A percentile compares a stretch with the other conserved stretches of the same genome.
phyloP scores from a whole-genome alignment of 2,888 invertebrate species.

The Teleiodes luculella region DNA sequence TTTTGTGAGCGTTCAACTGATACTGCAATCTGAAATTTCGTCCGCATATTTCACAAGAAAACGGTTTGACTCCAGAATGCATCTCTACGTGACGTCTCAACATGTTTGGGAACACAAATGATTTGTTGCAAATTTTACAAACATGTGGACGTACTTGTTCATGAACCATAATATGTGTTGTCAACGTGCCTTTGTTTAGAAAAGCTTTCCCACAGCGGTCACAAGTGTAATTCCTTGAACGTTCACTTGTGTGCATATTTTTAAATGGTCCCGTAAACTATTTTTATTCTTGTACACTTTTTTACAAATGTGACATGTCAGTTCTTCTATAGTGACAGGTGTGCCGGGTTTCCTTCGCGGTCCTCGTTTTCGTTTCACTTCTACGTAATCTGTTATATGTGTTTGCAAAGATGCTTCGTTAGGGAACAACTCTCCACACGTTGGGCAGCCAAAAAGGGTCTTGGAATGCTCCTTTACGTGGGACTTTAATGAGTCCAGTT shows the following conservation, averaged over 20 bases:
- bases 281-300: constrained; percentile 18
- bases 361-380: constrained; percentile 7
- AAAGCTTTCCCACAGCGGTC: constrained; percentile 70
- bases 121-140: constrained; percentile 65
- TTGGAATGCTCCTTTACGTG: constrained; percentile 12
- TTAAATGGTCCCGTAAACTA: constrained; percentile 72
- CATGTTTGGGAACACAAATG: constrained; percentile 67
- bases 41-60: constrained; percentile 66
- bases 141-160: constrained; percentile 61
- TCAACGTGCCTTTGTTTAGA: constrained; percentile 65
- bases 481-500: neutral
- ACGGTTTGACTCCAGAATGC: constrained; percentile 66
- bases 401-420: constrained; percentile 3
- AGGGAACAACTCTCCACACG: constrained; percentile 14
- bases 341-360: constrained; percentile 11
- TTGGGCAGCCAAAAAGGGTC: constrained; percentile 1
- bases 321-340: constrained; percentile 14
- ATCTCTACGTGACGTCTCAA: constrained; percentile 63
- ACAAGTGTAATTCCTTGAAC: constrained; percentile 63
- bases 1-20: constrained; percentile 85
- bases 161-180: constrained; percentile 65
- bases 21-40: constrained; percentile 80
- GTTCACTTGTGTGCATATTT: constrained; percentile 77
- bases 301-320: constrained; percentile 20
- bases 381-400: neutral